phyloP scores from a whole-genome alignment of 1,140 invertebrate genomes.

The Drosophila oshimai region DNA sequence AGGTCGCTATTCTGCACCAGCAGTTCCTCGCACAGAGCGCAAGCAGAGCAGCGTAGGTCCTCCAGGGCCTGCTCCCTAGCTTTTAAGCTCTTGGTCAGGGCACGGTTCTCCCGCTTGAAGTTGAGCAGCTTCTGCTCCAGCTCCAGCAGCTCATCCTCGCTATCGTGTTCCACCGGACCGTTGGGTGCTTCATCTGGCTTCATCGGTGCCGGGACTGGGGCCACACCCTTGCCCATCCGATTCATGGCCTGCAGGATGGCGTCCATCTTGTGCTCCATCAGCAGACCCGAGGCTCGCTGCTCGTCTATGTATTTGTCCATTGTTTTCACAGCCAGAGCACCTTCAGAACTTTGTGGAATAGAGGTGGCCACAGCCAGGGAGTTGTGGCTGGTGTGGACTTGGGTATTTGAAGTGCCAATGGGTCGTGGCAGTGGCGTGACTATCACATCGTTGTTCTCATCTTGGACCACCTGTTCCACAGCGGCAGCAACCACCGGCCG shows the following conservation, averaged over 20 bases:
- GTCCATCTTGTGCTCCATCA: conserved; percentile 50
- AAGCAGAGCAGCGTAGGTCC: conserved; percentile 25
- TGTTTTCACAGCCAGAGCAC: not conserved
- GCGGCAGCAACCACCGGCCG: not conserved
- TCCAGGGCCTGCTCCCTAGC: conserved; percentile 33
- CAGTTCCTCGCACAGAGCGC: conserved; percentile 23
- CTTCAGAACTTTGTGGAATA: not conserved
- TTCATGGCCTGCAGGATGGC: conserved; percentile 23
- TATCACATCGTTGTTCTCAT: not conserved
- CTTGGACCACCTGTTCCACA: too few species aligned
- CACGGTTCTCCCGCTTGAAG: conserved; percentile 64
- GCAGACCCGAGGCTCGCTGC: conserved; percentile 11
- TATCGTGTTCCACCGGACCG: conserved; percentile 17
- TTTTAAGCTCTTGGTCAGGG: conserved; percentile 2
- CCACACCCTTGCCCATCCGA: not conserved
- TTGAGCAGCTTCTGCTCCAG: conserved; percentile 68
- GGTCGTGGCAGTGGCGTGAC: conserved; percentile 9
- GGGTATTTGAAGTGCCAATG: not conserved
- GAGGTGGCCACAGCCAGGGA: not conserved
- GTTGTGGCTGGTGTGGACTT: not conserved
- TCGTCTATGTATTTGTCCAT: conserved; percentile 11
- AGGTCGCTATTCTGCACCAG: conserved; percentile 35
- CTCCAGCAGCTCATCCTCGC: conserved; percentile 62
- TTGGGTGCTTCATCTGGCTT: not conserved
- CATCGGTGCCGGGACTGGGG: too few species aligned